Conservation (phyloP, 2,888 invertebrate species). For the Campaea margaritaria region DNA sequence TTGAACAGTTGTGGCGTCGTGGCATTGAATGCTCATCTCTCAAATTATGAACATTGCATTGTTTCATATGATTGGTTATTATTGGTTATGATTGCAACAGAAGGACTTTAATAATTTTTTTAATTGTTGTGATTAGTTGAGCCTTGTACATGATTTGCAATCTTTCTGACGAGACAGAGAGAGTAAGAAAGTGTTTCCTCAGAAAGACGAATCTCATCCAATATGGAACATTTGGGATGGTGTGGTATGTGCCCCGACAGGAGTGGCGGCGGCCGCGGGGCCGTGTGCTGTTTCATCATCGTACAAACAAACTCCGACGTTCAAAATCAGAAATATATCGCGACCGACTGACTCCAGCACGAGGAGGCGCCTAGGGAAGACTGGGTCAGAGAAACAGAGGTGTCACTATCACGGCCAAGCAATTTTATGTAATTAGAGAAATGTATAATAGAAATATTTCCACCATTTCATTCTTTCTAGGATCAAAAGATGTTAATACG, state of each 20-base stretch:
- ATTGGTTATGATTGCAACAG: no score
- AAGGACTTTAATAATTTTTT: no score
- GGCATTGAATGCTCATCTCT: no score
- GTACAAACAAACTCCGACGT: neutral
- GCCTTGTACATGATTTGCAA: no score
- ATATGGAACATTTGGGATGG: constrained; percentile 10
- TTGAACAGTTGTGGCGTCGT: no score
- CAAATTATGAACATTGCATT: no score
- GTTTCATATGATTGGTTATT: no score
- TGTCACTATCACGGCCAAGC: no score
- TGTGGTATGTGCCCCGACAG: neutral
- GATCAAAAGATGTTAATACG: constrained; percentile 5
- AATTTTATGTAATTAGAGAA: no score
- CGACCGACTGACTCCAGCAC: neutral
- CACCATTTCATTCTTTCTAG: neutral
- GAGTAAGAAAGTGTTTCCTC: neutral
- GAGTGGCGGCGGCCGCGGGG: constrained; percentile 6
- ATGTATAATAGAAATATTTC: neutral
- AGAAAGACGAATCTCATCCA: neutral
- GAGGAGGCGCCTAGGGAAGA: neutral
- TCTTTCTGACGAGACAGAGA: no score
- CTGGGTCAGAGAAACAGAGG: no score
- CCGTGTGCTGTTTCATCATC: constrained; percentile 20
- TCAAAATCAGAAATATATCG: constrained; percentile 9
- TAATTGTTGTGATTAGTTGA: no score